Evolutionary conservation across 1,140 invertebrate species (phyloP).

Genomic region (Octopus sinensis): DNA sequence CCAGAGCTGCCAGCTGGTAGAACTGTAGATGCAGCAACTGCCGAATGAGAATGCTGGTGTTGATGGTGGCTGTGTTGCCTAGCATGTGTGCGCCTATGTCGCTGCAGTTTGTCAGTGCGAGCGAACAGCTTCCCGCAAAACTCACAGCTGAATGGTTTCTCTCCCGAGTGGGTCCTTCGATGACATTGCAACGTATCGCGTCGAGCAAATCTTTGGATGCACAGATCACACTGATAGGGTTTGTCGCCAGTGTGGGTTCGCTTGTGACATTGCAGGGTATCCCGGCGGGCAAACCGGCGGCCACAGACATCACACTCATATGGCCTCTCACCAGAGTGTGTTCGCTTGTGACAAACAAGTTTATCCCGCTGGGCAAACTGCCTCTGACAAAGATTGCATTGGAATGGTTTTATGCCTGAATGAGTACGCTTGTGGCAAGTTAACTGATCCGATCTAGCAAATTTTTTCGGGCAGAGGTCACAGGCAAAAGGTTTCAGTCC

Average conservation of each 20-base stretch:
- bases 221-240: conserved; percentile 16
- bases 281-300: conserved; percentile 37
- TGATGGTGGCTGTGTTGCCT: conserved; percentile 24
- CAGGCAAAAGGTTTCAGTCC: conserved; percentile 27
- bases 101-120: conserved; percentile 66
- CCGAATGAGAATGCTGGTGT: neutral
- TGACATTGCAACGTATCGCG: conserved; percentile 21
- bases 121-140: conserved; percentile 47
- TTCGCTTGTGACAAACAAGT: conserved; percentile 28
- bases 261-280: conserved; percentile 20
- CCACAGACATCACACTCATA: conserved; percentile 17
- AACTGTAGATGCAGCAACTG: neutral
- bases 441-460: conserved; percentile 64
- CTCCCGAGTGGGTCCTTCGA: conserved; percentile 51
- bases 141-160: conserved; percentile 51
- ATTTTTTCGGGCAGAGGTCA: conserved; percentile 80
- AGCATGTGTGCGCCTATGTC: conserved; percentile 67
- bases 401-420: conserved; percentile 48
- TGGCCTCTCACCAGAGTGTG: conserved; percentile 23
- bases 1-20: neutral
- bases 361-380: conserved; percentile 32
- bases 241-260: conserved; percentile 21
- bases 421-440: conserved; percentile 40
- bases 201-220: conserved; percentile 16
- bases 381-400: conserved; percentile 53